Evolutionary conservation across 1,140 invertebrate genomes (phyloP), one percentile per base, ranked within the genome.

Genomic region (Rhyacophila brunnea): DNA sequence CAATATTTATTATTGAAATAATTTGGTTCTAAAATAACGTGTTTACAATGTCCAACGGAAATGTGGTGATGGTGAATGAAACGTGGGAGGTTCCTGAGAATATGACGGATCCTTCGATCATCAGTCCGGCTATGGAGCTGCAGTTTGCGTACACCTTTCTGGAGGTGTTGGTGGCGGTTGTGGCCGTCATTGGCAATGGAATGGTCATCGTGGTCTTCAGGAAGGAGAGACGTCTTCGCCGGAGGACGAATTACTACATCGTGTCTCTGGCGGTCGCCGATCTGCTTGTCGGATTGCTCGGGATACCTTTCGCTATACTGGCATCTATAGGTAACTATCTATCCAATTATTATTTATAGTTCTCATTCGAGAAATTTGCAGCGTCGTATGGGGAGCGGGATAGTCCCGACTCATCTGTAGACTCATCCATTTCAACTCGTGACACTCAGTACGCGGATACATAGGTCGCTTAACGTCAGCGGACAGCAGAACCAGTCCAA

Each of bases 211-310:
- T 88, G 43, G 91, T 93, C 4, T 95, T 94, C 70, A 78, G 80
- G 6, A 83, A 85, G 36, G 91, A 94, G 59, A 79, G 88, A 6
- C 83, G 87, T 47, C 72, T 95, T 6, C 77, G 92, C 4, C 75
- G 91, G 34, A 82, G 92, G 38, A 94, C 92, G 6, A 95, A 95
- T 75, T 94, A 94, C 68, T 95, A 95, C 70, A 94, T 95, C 58
- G 87, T 94, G 19, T 94, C 92, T 0, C 73, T 95, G 67, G 92
- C 93, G 0, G 82, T 87, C 6, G 92, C 93, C 1, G 92, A 95
- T 70, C 83, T 95, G 9, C 74, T 96, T 1, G 89, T 91, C 0
- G 89, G 89, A 9, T 73, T 88, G 4, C 75, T 90, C 69, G 82
- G 92, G 0, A 90, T 95, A 36, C 93, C 93, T 0, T 93, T 93